Percentiles rank a stretch among this genome's conserved stretches.
These are phyloP conservation scores for Diarsia rubi DNA, from an alignment of 2,888 invertebrate genomes.

Conservation along the genomic window DNA sequence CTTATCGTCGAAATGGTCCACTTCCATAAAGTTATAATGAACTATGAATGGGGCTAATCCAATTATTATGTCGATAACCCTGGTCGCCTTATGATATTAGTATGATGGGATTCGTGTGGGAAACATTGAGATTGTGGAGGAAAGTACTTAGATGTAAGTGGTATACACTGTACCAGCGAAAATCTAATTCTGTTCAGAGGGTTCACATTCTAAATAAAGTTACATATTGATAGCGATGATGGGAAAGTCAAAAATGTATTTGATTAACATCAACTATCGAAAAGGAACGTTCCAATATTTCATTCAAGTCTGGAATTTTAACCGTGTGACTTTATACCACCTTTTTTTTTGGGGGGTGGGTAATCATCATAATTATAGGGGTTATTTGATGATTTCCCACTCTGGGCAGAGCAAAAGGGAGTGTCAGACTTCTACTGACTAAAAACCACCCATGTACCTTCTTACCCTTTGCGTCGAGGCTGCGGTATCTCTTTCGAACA, in stretches of 20 bases:
- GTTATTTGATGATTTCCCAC: too few relatives aligned
- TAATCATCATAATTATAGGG: too few relatives aligned
- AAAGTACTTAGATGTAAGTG: not conserved
- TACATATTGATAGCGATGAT: not conserved
- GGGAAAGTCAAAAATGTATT: not conserved
- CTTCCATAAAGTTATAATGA: slow-evolving; percentile 57
- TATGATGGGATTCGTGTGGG: slow-evolving; percentile 43
- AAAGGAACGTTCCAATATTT: not conserved
- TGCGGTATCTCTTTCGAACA: too few relatives aligned
- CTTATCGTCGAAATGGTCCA: slow-evolving; percentile 43
- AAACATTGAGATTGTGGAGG: slow-evolving; percentile 11
- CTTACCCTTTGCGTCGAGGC: too few relatives aligned
- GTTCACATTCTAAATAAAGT: not conserved
- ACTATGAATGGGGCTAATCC: slow-evolving; percentile 59
- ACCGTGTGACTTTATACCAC: not conserved
- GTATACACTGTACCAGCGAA: not conserved
- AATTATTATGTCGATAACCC: slow-evolving; percentile 53
- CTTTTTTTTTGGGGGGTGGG: too few relatives aligned
- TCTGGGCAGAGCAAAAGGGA: too few relatives aligned
- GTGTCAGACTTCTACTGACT: too few relatives aligned
- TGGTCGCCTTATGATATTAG: slow-evolving; percentile 17
- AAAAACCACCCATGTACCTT: too few relatives aligned
- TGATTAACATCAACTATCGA: not conserved
- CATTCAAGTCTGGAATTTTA: not conserved
- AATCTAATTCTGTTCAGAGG: not conserved